Conservation (phyloP, 2,797 vertebrate genomes). For the Ficedula albicollis region DNA sequence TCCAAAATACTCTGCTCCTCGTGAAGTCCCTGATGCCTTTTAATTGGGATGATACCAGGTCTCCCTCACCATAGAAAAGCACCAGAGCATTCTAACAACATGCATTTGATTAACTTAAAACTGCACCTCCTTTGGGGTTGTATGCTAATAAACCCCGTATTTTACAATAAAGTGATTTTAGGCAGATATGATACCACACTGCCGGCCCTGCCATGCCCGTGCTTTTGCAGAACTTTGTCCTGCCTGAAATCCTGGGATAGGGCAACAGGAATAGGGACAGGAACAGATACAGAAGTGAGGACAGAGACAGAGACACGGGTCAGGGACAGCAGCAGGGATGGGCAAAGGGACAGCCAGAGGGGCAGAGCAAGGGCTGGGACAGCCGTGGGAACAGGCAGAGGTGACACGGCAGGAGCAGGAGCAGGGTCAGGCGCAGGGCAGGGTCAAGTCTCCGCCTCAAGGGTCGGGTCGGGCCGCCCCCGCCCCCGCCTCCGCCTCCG, state of each 20-base stretch:
- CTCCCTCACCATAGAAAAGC: neutral
- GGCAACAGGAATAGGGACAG: neutral
- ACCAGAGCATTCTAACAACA: neutral
- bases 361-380: rapidly evolving
- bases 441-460: neutral
- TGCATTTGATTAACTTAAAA: neutral
- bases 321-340: neutral
- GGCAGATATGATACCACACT: rapidly evolving
- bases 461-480: no score
- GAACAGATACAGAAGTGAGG: neutral
- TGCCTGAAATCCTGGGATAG: neutral
- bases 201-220: rapidly evolving
- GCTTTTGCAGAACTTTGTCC: neutral
- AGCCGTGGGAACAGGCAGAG: rapidly evolving
- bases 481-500: no score
- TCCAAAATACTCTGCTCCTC: neutral
- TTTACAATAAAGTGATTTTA: neutral
- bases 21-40: neutral
- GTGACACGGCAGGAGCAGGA: rapidly evolving
- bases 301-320: neutral
- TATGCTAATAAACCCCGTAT: neutral
- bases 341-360: rapidly evolving
- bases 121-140: neutral
- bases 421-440: rapidly evolving
- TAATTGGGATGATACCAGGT: neutral